These are phyloP conservation scores for Phaethornis superciliosus DNA, from an alignment of 2,113 vertebrate genomes.

Conservation along the genomic window DNA sequence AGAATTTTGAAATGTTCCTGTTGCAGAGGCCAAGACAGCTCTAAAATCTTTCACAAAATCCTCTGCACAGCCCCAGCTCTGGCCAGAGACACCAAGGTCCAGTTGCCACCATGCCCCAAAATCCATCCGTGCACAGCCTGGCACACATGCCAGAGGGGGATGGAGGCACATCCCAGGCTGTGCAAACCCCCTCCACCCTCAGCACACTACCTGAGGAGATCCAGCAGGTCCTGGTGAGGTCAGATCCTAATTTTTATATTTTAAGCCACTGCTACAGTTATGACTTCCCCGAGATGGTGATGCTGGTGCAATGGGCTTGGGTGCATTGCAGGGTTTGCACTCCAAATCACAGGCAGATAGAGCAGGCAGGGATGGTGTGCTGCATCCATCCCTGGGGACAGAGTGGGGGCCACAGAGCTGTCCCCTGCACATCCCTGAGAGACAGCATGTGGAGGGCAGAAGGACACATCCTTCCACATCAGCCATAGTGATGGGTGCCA, in stretches of 20 bases:
- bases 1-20: slow-evolving; percentile 64
- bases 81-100: accelerated
- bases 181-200: background rate
- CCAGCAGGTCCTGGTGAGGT: background rate
- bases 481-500: background rate
- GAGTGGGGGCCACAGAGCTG: background rate
- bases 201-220: background rate
- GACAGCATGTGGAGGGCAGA: accelerated
- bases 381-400: background rate
- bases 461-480: background rate
- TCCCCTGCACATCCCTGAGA: background rate
- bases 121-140: accelerated
- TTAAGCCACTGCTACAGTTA: background rate
- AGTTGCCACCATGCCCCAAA: background rate
- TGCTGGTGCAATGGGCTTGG: background rate
- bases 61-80: background rate
- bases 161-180: no score
- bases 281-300: accelerated
- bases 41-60: background rate
- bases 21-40: slow-evolving; percentile 50
- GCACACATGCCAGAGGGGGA: no score
- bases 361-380: background rate
- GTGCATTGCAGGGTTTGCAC: no score
- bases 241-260: background rate
- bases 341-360: background rate